Percentiles rank a stretch among this genome's conserved stretches.
phyloP scores from a whole-genome alignment of 2,797 vertebrate genomes.

The Phrynocephalus guinanensis region DNA sequence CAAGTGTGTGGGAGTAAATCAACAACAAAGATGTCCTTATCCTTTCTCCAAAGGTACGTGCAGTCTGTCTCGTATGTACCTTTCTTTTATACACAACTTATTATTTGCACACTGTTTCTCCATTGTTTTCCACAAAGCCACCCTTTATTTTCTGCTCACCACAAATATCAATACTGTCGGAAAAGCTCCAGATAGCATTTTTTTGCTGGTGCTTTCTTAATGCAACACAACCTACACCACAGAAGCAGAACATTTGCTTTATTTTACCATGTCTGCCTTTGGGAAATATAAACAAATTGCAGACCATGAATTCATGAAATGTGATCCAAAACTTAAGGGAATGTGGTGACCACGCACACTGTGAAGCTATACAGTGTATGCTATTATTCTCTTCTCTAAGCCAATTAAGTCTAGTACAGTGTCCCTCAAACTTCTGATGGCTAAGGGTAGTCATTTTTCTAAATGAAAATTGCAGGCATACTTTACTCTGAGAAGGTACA shows the following conservation, averaged over 20 bases:
- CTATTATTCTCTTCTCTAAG: constrained; percentile 31
- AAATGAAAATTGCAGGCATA: neutral
- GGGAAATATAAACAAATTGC: constrained; percentile 40
- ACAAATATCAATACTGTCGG: constrained; percentile 45
- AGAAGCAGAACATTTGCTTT: constrained; percentile 46
- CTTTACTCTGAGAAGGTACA: neutral
- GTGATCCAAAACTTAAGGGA: constrained; percentile 25
- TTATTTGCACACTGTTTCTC: constrained; percentile 44
- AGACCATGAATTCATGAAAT: constrained; percentile 1
- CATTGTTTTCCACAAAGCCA: neutral
- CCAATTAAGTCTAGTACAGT: neutral
- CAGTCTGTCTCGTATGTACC: constrained; percentile 47
- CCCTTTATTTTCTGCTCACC: constrained; percentile 46
- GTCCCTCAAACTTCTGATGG: constrained; percentile 9
- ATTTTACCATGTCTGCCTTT: constrained; percentile 28
- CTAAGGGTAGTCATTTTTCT: neutral
- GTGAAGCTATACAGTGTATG: neutral
- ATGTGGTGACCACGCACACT: neutral
- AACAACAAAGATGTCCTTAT: constrained; percentile 39
- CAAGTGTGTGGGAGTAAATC: constrained; percentile 38
- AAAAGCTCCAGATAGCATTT: constrained; percentile 28
- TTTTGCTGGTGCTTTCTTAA: constrained; percentile 31
- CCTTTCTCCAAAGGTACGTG: constrained; percentile 48
- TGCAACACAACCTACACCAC: neutral
- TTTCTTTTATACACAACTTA: constrained; percentile 29